phyloP scores from a whole-genome alignment of 2,888 invertebrate genomes.

The Gastracanthus pulcherrimus region DNA sequence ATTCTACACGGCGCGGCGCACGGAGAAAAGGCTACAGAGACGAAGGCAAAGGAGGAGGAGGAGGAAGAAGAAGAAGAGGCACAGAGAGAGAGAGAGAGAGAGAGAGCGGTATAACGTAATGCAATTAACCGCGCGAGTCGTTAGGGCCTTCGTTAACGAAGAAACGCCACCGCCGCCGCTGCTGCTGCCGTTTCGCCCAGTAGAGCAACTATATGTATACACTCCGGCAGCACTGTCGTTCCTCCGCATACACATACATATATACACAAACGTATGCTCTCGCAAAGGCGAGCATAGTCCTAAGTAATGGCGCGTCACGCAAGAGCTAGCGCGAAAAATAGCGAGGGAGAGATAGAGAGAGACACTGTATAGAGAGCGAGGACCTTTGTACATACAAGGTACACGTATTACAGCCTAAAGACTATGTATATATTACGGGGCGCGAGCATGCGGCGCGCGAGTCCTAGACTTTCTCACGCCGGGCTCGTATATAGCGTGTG shows the following conservation, averaged over 20 bases:
- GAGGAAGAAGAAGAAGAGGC: background rate
- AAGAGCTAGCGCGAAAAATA: background rate
- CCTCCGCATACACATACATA: background rate
- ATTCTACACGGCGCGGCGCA: background rate
- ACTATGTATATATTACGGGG: conserved; percentile 20
- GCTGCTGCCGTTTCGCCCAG: background rate
- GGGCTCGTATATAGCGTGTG: background rate
- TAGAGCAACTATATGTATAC: background rate
- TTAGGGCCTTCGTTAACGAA: conserved; percentile 52
- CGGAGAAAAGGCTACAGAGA: too few relatives aligned
- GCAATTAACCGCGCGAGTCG: conserved; percentile 48
- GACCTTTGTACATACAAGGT: conserved; percentile 30
- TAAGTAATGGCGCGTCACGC: background rate
- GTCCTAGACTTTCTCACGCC: conserved; percentile 48
- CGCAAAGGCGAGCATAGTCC: background rate
- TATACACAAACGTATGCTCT: background rate
- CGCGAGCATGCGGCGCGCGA: background rate
- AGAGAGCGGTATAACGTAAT: conserved; percentile 2
- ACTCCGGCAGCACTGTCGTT: too few relatives aligned
- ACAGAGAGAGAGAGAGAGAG: background rate
- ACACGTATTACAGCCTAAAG: conserved; percentile 43
- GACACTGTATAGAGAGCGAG: background rate
- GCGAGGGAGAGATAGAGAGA: background rate
- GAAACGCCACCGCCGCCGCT: conserved; percentile 20
- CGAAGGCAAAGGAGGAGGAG: too few relatives aligned